These are phyloP conservation scores for Poicephalus gulielmi DNA, from an alignment of 2,113 vertebrate genomes.

Conservation along the genomic window DNA sequence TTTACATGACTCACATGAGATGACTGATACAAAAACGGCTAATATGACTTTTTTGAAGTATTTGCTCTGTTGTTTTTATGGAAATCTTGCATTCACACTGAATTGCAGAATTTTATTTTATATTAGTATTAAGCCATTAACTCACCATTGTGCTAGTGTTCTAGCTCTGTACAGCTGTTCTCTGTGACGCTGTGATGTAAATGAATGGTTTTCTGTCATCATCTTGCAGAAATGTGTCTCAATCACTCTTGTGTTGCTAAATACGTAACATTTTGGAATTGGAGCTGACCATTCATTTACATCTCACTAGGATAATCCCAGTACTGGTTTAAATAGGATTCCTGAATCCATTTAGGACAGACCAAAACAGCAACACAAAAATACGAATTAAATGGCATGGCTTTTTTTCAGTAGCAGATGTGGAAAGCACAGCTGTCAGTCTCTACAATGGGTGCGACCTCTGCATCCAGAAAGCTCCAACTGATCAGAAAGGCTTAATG, in stretches of 20 bases:
- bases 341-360: neutral
- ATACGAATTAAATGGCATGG: neutral
- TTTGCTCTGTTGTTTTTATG: neutral
- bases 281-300: neutral
- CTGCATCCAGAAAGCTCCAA: neutral
- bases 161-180: neutral
- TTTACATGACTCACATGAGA: constrained; percentile 2
- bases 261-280: neutral
- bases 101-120: neutral
- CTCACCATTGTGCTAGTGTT: neutral
- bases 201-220: neutral
- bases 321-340: neutral
- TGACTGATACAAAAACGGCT: neutral
- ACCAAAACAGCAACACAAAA: neutral
- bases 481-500: neutral
- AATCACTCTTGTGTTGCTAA: neutral
- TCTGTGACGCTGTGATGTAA: neutral
- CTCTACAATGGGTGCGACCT: neutral
- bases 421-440: neutral
- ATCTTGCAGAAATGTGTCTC: neutral
- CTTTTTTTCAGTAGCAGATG: neutral
- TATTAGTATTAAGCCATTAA: neutral
- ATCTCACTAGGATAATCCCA: neutral
- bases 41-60: neutral
- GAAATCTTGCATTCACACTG: neutral